A percentile compares a stretch with the other conserved stretches of the same genome.
These are phyloP conservation scores for Poeciliopsis turneri DNA, from an alignment of 2,797 vertebrate species.

Conservation along the genomic window DNA sequence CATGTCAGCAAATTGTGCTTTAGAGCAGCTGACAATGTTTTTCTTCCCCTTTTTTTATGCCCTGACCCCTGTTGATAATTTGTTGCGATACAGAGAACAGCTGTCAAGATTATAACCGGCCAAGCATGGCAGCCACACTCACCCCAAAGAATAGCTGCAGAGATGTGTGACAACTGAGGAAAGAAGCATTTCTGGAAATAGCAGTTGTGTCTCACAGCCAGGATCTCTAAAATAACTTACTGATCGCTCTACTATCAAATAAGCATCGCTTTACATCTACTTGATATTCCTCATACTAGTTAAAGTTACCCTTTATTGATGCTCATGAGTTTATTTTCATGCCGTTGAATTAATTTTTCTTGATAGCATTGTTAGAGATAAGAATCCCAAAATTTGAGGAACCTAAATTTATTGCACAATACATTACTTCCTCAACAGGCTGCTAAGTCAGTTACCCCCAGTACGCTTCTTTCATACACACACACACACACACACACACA, in stretches of 20 bases:
- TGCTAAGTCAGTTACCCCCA: not conserved
- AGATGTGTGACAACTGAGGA: conserved; percentile 2
- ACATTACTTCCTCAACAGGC: not conserved
- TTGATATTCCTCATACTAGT: not conserved
- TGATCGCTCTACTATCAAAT: not conserved
- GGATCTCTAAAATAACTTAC: not conserved
- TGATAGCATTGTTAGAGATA: not conserved
- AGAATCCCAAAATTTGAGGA: not conserved
- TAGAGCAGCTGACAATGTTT: conserved; percentile 60
- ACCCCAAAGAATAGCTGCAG: not conserved
- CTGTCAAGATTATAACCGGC: conserved; percentile 27
- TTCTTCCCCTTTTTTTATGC: conserved; percentile 41
- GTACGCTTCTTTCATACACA: not conserved
- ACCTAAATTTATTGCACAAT: not conserved
- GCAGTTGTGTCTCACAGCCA: not conserved
- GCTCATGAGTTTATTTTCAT: not conserved
- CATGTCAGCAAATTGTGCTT: conserved; percentile 70
- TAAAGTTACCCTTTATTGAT: not conserved
- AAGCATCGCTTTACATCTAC: not conserved
- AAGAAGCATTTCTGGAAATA: conserved; percentile 3
- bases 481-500: no score
- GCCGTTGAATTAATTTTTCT: not conserved
- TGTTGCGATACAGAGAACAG: conserved; percentile 25
- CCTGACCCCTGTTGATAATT: conserved; percentile 48
- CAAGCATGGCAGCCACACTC: not conserved